Base-by-base conservation (phyloP, 1,140 invertebrate species). In the Centruroides vittatus region DNA sequence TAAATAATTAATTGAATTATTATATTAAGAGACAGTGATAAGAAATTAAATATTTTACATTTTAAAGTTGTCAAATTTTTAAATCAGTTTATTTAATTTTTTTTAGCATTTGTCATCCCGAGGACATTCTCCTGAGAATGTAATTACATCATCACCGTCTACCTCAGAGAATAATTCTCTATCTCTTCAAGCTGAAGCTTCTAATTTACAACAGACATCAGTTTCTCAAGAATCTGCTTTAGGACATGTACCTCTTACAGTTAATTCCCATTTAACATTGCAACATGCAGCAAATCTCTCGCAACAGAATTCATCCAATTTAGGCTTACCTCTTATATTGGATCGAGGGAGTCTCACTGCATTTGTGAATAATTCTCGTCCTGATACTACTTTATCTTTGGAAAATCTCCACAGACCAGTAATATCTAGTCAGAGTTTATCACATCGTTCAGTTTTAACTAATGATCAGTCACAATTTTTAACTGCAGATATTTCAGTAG, bases 391-490 rank as follows among this genome's bases (percentile, higher is more conserved):
- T 3, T 56, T 64, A 46, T 57, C 56, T 23, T 11, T 60, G 13
- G 59, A 61, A 48, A 55, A 59, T 23, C 59, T 64, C 11, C 62
- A 56, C n/a, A 59, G 59, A 46, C 47, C 59, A 5, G 35, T 64
- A 12, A 48, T 61, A 50, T 59, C 59, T 61, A 64, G 59, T 64
- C 59, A 61, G 47, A 47, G 48, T 47, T 57, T 63, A 51, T 5
- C 58, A 58, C 62, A 61, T 35, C 50, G 62, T 9, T 47, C 58
- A 47, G 49, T 63, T 34, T 47, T 54, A 10, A 41, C 48, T 13
- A 48, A 56, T 8, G 62, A 64, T n/a, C 62, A 61, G 36, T 8
- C 62, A 35, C 62, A 64, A 12, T 64, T 61, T 41, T 51, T 64
- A 35, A 49, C 55, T 49, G 34, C 50, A 53, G 62, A 64, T 58